These are phyloP conservation scores for Entomyzon cyanotis DNA, from an alignment of 2,113 vertebrate species.

Conservation along the genomic window DNA sequence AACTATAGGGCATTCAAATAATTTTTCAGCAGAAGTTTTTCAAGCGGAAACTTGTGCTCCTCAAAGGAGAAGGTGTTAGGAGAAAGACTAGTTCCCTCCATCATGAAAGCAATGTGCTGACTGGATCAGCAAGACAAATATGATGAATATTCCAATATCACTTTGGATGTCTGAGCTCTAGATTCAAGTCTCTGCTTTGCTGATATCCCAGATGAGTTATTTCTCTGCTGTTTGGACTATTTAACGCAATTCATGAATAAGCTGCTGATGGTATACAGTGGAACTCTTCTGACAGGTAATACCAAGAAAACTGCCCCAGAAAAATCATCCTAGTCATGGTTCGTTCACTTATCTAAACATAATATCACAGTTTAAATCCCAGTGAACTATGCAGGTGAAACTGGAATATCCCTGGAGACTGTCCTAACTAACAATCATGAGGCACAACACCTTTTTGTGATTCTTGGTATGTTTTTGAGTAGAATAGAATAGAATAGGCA, in stretches of 20 bases:
- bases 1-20: background rate
- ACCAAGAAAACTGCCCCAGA: background rate
- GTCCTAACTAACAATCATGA: background rate
- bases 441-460: background rate
- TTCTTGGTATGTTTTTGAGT: background rate
- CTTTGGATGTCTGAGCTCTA: background rate
- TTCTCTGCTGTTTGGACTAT: background rate
- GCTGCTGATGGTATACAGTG: background rate
- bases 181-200: background rate
- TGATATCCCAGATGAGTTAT: background rate
- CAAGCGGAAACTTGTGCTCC: background rate
- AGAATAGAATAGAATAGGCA: background rate
- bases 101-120: background rate
- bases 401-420: background rate
- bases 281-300: background rate
- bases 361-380: background rate
- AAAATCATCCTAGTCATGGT: background rate
- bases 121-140: background rate
- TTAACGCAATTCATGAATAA: background rate
- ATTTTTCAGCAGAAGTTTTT: background rate
- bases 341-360: background rate
- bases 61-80: background rate
- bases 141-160: background rate
- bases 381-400: background rate
- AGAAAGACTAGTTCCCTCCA: background rate